Evolutionary conservation across 92 coral and sea anemone genomes (phyloP), one percentile per base, ranked within the genome.

Genomic region (Heteractis magnifica): DNA sequence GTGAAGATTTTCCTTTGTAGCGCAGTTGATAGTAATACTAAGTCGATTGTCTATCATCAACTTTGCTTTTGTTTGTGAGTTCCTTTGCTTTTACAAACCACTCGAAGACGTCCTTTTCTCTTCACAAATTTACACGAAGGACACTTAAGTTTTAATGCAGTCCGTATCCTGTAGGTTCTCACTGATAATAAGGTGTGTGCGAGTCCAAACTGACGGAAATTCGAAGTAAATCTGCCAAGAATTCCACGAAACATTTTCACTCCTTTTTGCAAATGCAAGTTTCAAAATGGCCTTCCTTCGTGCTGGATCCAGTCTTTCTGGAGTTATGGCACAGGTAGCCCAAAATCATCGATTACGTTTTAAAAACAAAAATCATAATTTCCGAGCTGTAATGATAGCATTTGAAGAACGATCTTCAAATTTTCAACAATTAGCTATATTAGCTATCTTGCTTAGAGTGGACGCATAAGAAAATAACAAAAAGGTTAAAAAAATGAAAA

Each of bases 31-130:
- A 8, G 58, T 53, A 53, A 53, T 8, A 53, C 1, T 8, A 8
- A 53, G 58, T 4, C 58, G 10, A 53, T 7, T 53, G 12, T 7
- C 56, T 6, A 53, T 65, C 51, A 65, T 83, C 89, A 92, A 49
- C 89, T 88, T 71, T 97, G 98, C 72, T 97, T 97, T 81, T 97
- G 99, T 82, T 97, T 97, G 94, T 97, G 99, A 58, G 96, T 94
- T 41, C 93, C 93, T 83, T 94, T 94, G 77, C 91, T 90, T 84
- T 94, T 97, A 78, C 99, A 97, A 20, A 97, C 89, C 74, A 97
- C 98, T 10, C 99, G 96, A 74, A 97, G 80, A 41, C 93, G 93
- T 7, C 99, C 98, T 82, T 93, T 97, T 65, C 99, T 94, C 86
- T 83, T 94, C 52, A 97, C 99, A 84, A 97, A 97, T 81, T 90